Evolutionary conservation across 2,797 vertebrate species (phyloP).

Genomic region (Discoglossus pictus): DNA sequence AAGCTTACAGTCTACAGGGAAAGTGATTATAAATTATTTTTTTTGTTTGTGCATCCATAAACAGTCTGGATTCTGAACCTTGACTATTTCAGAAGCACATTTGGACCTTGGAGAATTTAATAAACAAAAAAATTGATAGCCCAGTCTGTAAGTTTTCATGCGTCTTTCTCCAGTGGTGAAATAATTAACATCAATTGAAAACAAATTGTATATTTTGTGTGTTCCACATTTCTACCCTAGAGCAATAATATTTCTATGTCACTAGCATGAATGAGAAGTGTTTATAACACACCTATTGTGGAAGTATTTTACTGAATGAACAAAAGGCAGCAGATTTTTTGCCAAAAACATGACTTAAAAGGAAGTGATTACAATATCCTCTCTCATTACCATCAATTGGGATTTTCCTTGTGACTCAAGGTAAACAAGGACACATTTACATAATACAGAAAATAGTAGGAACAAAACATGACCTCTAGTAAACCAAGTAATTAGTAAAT

Average conservation of each 20-base stretch:
- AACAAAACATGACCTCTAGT: too few species aligned
- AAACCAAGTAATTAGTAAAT: too few species aligned
- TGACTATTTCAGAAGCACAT: too few species aligned
- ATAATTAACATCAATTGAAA: not conserved
- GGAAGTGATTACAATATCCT: slow-evolving; percentile 19
- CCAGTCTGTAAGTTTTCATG: too few species aligned
- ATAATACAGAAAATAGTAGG: not conserved
- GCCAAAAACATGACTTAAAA: slow-evolving; percentile 4
- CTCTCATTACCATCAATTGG: not conserved
- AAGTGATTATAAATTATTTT: too few species aligned
- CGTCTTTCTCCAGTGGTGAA: too few species aligned
- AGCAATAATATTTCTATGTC: not conserved
- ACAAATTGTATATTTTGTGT: not conserved
- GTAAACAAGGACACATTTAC: not conserved
- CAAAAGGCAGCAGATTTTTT: slow-evolving; percentile 12
- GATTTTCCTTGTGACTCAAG: not conserved
- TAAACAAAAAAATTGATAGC: too few species aligned
- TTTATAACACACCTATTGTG: slow-evolving; percentile 6
- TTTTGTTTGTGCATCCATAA: too few species aligned
- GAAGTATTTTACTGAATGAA: slow-evolving; percentile 6
- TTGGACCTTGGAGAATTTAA: too few species aligned
- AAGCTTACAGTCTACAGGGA: too few species aligned
- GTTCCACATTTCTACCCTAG: not conserved
- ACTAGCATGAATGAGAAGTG: not conserved
- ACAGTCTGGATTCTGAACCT: too few species aligned